Conservation (phyloP, 2,113 vertebrate genomes). For the Corapipo altera region DNA sequence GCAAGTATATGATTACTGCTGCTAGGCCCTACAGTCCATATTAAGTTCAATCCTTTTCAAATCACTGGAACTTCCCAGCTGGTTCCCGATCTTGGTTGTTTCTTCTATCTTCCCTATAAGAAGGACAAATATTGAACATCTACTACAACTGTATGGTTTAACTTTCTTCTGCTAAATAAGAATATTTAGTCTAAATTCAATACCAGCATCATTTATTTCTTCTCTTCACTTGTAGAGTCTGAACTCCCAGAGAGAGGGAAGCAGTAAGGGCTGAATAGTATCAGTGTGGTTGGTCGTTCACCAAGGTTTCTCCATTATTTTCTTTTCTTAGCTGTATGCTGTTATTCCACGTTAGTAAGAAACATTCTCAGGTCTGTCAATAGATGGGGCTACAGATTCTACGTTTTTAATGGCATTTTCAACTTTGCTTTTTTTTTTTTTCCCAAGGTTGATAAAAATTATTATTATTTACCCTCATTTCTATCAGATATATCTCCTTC, state of each 20-base stretch:
- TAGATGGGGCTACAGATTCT: conserved; percentile 22
- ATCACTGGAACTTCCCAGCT: not conserved
- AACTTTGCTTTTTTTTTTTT: not conserved
- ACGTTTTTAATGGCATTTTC: not conserved
- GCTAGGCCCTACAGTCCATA: fast-evolving
- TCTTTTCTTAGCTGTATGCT: not conserved
- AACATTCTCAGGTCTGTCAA: not conserved
- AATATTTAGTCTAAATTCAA: not conserved
- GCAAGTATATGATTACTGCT: not conserved
- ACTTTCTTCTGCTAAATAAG: not conserved
- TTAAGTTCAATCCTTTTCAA: not conserved
- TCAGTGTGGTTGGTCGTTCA: not conserved
- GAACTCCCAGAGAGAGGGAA: not conserved
- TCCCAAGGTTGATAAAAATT: not conserved
- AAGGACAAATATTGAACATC: not conserved
- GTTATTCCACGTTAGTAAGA: not conserved
- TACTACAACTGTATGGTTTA: not conserved
- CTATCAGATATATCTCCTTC: not conserved
- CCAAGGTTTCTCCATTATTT: not conserved
- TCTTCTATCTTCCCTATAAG: fast-evolving
- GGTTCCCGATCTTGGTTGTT: not conserved
- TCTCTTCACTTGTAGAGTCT: not conserved
- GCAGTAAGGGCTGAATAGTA: not conserved
- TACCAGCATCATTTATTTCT: not conserved
- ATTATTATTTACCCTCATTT: not conserved